A percentile compares a stretch with the other conserved stretches of the same genome.
Conservation (phyloP, 2,888 invertebrate species). For the Amblyjoppa fuscipennis region DNA sequence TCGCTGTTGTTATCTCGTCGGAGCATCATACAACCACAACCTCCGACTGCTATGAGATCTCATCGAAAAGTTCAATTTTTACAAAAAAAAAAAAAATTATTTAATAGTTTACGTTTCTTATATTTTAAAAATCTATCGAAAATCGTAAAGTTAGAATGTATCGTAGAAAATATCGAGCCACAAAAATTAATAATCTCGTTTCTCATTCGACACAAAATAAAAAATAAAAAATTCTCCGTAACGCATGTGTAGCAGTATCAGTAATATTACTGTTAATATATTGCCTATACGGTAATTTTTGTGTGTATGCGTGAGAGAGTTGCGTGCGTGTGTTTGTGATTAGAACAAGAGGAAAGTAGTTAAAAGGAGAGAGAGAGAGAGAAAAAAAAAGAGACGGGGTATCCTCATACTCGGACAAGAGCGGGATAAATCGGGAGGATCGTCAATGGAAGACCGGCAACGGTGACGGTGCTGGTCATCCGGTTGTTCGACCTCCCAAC, state of each 20-base stretch:
- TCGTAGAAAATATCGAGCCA: conserved; percentile 1
- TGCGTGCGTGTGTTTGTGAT: conserved; percentile 36
- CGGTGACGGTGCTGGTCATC: conserved; percentile 31
- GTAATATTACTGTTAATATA: conserved; percentile 52
- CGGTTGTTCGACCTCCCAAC: conserved; percentile 48
- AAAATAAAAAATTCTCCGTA: neutral
- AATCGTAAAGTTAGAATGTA: neutral
- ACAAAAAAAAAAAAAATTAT: neutral
- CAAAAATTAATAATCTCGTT: neutral
- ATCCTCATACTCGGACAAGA: conserved; percentile 81
- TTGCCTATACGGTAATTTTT: conserved; percentile 43
- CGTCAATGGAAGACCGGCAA: conserved; percentile 44
- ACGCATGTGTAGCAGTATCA: conserved; percentile 63
- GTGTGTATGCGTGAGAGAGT: conserved; percentile 47
- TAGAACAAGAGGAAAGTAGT: conserved; percentile 23
- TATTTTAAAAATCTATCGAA: conserved; percentile 4
- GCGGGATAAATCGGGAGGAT: conserved; percentile 73
- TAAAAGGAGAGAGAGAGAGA: conserved; percentile 10
- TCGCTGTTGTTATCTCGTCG: conserved; percentile 7
- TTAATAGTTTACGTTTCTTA: neutral
- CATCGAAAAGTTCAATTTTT: conserved; percentile 16
- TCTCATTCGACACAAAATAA: neutral
- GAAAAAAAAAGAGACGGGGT: conserved; percentile 51
- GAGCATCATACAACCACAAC: neutral
- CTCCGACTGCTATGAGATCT: conserved; percentile 20